phyloP scores from a whole-genome alignment of 2,888 invertebrate genomes.

The Microchrysa polita region DNA sequence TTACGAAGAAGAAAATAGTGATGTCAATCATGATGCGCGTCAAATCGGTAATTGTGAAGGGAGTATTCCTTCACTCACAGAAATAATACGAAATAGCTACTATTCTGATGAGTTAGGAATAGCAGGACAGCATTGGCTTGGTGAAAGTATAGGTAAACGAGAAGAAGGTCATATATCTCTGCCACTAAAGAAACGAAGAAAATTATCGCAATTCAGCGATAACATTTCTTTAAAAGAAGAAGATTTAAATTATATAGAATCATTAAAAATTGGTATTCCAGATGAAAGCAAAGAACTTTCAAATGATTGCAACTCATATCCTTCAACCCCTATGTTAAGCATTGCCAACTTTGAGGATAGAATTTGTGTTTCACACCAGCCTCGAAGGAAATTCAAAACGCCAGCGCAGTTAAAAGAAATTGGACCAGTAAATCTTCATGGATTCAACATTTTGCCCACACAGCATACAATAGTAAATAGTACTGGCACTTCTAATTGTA shows the following conservation, averaged over 20 bases:
- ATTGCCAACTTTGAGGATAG: constrained; percentile 51
- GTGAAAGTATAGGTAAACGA: constrained; percentile 41
- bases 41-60: constrained; percentile 2
- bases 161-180: constrained; percentile 47
- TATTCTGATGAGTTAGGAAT: constrained; percentile 26
- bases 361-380: constrained; percentile 39
- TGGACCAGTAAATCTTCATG: constrained; percentile 47
- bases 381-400: constrained; percentile 46
- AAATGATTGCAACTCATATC: constrained; percentile 46
- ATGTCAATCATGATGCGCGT: neutral
- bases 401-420: constrained; percentile 48
- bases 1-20: constrained; percentile 23
- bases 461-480: constrained; percentile 44
- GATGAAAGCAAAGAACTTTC: constrained; percentile 31
- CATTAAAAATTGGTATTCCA: constrained; percentile 26
- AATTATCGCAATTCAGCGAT: constrained; percentile 48
- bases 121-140: constrained; percentile 36
- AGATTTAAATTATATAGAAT: constrained; percentile 41
- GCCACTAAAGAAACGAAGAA: constrained; percentile 51
- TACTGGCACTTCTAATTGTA: constrained; percentile 31
- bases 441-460: constrained; percentile 48
- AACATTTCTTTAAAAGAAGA: constrained; percentile 46
- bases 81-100: constrained; percentile 39
- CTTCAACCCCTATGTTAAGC: constrained; percentile 51
- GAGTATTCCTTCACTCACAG: constrained; percentile 14